A percentile compares a stretch with the other conserved stretches of the same genome.
Conservation (phyloP, 2,113 vertebrate species). For the Piliocolobus tephrosceles region DNA sequence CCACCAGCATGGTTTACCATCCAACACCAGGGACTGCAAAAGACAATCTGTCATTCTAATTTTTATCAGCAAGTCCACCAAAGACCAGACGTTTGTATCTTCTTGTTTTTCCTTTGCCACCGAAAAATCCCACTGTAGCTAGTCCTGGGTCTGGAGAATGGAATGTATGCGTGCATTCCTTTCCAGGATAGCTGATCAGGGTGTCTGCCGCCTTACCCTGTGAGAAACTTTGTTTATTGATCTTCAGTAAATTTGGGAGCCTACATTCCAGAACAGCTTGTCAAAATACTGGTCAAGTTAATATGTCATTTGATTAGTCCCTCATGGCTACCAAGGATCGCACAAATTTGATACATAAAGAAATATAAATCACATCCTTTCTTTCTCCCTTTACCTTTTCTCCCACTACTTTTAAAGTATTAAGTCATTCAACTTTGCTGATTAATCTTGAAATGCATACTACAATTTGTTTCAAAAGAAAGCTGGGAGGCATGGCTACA, state of each 20-base stretch:
- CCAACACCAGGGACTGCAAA: neutral
- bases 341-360: constrained; percentile 36
- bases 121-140: constrained; percentile 27
- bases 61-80: neutral
- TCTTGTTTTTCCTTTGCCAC: neutral
- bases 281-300: constrained; percentile 72
- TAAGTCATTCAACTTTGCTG: neutral
- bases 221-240: constrained; percentile 69
- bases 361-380: constrained; percentile 22
- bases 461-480: neutral
- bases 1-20: neutral
- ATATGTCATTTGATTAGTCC: constrained; percentile 58
- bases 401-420: neutral
- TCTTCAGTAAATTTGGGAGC: constrained; percentile 65
- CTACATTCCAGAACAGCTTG: constrained; percentile 62
- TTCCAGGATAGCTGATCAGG: neutral
- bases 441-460: neutral
- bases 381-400: neutral
- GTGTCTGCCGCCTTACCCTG: constrained; percentile 18
- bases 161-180: constrained; percentile 49
- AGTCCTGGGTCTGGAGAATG: constrained; percentile 5
- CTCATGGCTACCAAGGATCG: constrained; percentile 34
- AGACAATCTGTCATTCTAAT: neutral
- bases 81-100: neutral
- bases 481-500: neutral